Evolutionary conservation across 2,888 invertebrate species (phyloP).

Genomic region (Crematogaster levior): DNA sequence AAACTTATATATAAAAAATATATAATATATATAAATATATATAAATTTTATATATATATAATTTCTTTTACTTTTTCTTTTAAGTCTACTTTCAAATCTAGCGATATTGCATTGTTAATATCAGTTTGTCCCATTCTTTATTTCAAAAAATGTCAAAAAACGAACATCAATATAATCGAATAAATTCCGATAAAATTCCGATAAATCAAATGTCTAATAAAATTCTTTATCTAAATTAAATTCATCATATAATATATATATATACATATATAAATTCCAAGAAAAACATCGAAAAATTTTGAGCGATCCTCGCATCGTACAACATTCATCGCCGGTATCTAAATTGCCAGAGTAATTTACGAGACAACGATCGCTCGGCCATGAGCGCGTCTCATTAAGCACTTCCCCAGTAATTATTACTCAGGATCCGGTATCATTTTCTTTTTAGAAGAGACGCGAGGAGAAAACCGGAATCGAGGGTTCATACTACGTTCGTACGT

Average conservation of each 20-base stretch:
- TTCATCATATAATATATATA: background rate
- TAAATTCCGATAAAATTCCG: background rate
- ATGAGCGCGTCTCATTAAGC: constrained; percentile 55
- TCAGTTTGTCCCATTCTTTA: background rate
- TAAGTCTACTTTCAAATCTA: background rate
- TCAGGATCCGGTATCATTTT: constrained; percentile 20
- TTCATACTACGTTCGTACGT: background rate
- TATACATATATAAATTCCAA: background rate
- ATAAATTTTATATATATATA: background rate
- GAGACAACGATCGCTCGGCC: constrained; percentile 55
- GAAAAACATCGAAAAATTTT: background rate
- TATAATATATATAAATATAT: background rate
- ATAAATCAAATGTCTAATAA: background rate
- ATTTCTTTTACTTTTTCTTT: too few species aligned
- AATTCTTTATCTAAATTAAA: background rate
- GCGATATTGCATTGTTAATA: background rate
- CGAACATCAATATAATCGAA: background rate
- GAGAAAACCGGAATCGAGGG: background rate
- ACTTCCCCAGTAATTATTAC: constrained; percentile 49
- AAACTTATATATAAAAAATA: too few species aligned
- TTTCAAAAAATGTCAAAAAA: background rate
- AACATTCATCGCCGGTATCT: constrained; percentile 50
- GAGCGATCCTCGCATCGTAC: background rate
- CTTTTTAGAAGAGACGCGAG: background rate
- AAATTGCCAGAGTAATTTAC: constrained; percentile 60